Evolutionary conservation across 2,113 vertebrate genomes (phyloP), one percentile per base, ranked within the genome.

Genomic region (Podilymbus podiceps): DNA sequence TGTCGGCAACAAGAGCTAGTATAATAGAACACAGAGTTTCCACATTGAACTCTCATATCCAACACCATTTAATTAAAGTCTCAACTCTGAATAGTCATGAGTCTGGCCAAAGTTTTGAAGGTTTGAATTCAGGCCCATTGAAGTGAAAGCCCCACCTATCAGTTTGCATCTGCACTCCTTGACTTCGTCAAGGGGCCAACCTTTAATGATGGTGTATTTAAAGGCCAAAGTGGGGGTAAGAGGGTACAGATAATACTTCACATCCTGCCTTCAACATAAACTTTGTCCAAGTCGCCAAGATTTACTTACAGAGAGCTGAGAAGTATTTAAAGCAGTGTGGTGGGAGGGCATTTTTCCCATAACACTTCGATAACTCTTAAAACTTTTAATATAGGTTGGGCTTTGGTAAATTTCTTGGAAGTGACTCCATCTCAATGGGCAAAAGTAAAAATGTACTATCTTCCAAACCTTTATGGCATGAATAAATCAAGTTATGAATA

Each of bases 11-110:
- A 47, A 44, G 56, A 97, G 87, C 81, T 80, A 52, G 40, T 73
- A 59, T 50, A 94, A 94, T 85, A 91, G 77, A 90, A 55, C 5
- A 69, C 6, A 72, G 78, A 80, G 62, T 92, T 96, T 97, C 95
- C 86, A 90, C 53, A 60, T 90, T 93, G 72, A 90, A 71, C 25
- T 53, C 80, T 88, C 72, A 77, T 90, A 96, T 46, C 92, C 90
- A 97, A 91, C 89, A 95, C 91, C 62, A 95, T 89, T 93, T 95
- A 95, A 97, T 97, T 97, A 96, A 97, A 97, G 55, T 58, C 53
- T 95, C 84, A 79, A 9, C 62, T 35, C 62, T 79, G 69, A 93
- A 89, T 38, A 95, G 76, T 90, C 73, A 76, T 23, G 74, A 95
- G 25, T 53, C 87, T 68, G 23, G 85, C 85, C 90, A 95, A 87